Evolutionary conservation across 2,113 vertebrate species (phyloP), one percentile per base, ranked within the genome.

Genomic region (Paedocypris sp.): DNA sequence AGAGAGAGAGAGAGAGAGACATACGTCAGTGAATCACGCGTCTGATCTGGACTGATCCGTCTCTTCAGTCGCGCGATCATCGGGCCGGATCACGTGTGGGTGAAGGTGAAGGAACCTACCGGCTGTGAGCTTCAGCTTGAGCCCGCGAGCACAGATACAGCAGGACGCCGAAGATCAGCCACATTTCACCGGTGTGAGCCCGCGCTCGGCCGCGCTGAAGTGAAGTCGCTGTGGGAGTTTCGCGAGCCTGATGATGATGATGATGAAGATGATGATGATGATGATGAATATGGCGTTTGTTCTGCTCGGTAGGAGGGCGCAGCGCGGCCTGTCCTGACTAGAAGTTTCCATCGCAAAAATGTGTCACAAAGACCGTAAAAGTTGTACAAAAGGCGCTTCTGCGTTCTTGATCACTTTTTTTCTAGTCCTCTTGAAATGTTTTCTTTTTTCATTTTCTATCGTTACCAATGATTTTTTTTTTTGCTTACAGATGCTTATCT

Each of bases 201-300:
- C 64, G 75, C 68, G 45, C 64, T 35, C 77, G 64, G 69, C 67
- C 60, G 62, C 67, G 68, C 76, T 42, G 43, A 67, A 73, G 75
- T 39, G 73, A 76, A 81, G 80, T 72, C 80, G 72, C 78, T 74
- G 67, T 51, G 83, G 85, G 68, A 66, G 77, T 64, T 42, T 62
- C 71, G 25, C 72, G 73, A 60, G 38, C 75, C n/a, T n/a, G n/a
- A n/a, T n/a, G n/a, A n/a, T n/a, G n/a, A n/a, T n/a, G n/a, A n/a
- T n/a, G n/a, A n/a, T n/a, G n/a, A n/a, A n/a, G n/a, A n/a, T n/a
- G n/a, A n/a, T n/a, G n/a, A n/a, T n/a, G n/a, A n/a, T n/a, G n/a
- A n/a, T 53, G 75, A 88, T 91, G 87, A 90, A 91, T 90, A 81
- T 83, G 79, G 72, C 79, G 81, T 85, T 85, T 91, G 89, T 90